These are phyloP conservation scores for Fragum sueziense DNA, from an alignment of 2,888 invertebrate genomes.

Conservation along the genomic window DNA sequence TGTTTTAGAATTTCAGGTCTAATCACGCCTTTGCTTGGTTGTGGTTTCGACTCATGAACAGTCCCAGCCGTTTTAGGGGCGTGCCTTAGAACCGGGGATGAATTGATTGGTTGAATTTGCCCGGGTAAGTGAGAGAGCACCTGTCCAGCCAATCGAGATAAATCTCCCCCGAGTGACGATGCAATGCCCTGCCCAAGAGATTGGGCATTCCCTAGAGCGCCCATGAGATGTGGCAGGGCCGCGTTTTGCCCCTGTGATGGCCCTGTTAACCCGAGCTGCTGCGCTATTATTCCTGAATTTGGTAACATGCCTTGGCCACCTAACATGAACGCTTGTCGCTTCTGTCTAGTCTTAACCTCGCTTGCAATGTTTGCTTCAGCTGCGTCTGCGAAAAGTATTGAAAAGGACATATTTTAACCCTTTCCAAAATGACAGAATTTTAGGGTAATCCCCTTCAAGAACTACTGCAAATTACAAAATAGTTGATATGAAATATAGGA, in stretches of 20 bases:
- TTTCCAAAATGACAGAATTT: no score
- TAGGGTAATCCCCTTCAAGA: no score
- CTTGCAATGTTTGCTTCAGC: not conserved
- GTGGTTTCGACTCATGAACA: not conserved
- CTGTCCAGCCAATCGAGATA: not conserved
- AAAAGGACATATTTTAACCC: no score
- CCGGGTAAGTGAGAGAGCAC: not conserved
- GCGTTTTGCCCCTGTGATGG: no score
- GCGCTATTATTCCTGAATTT: not conserved
- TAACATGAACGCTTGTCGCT: not conserved
- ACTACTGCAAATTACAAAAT: no score
- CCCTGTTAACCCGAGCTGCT: no score
- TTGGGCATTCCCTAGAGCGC: not conserved
- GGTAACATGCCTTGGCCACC: not conserved
- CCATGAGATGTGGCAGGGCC: not conserved
- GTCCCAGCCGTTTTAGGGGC: not conserved
- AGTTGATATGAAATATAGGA: no score
- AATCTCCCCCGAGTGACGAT: not conserved
- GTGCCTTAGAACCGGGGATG: not conserved
- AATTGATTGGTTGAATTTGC: not conserved
- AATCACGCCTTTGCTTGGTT: not conserved
- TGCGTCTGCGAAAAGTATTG: not conserved
- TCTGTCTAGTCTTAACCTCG: not conserved
- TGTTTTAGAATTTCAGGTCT: not conserved
- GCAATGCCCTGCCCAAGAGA: not conserved